These are phyloP conservation scores for Xestia xanthographa DNA, from an alignment of 2,888 invertebrate species.

Conservation along the genomic window DNA sequence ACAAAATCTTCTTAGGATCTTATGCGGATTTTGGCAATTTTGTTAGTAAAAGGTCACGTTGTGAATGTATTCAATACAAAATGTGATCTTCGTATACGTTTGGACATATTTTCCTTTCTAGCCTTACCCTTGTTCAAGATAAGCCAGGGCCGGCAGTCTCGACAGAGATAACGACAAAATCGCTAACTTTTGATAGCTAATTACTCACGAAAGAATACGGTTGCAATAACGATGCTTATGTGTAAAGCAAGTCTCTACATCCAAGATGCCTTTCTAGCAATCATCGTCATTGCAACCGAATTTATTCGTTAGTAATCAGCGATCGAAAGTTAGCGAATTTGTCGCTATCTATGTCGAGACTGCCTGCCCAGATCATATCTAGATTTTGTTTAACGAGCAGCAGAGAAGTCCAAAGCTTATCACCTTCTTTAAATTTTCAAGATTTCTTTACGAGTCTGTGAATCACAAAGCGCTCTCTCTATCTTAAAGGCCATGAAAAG, in stretches of 20 bases:
- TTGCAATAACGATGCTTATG: no score
- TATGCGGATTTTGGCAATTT: slow-evolving; percentile 6
- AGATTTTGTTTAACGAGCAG: slow-evolving; percentile 33
- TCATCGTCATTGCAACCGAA: no score
- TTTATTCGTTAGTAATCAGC: no score
- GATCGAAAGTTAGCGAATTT: no score
- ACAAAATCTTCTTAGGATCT: neutral
- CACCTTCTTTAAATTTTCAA: slow-evolving; percentile 24
- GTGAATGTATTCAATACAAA: slow-evolving; percentile 10
- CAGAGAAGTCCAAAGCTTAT: slow-evolving; percentile 46
- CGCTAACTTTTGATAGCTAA: no score
- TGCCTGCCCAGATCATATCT: slow-evolving; percentile 54
- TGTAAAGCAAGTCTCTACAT: no score
- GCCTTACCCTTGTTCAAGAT: slow-evolving; percentile 33
- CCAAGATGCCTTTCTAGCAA: no score
- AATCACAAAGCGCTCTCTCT: slow-evolving; percentile 21
- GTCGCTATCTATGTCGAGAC: no score
- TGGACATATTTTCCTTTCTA: slow-evolving; percentile 20
- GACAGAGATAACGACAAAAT: no score
- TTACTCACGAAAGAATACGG: no score
- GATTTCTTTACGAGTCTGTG: slow-evolving; percentile 40
- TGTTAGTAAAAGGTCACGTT: slow-evolving; percentile 5
- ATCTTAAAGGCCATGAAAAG: slow-evolving; percentile 20
- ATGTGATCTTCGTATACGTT: neutral
- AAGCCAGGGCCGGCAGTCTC: no score